Base-by-base conservation (phyloP, 2,797 vertebrate genomes). In the Acrossocheilus wenchowensis region DNA sequence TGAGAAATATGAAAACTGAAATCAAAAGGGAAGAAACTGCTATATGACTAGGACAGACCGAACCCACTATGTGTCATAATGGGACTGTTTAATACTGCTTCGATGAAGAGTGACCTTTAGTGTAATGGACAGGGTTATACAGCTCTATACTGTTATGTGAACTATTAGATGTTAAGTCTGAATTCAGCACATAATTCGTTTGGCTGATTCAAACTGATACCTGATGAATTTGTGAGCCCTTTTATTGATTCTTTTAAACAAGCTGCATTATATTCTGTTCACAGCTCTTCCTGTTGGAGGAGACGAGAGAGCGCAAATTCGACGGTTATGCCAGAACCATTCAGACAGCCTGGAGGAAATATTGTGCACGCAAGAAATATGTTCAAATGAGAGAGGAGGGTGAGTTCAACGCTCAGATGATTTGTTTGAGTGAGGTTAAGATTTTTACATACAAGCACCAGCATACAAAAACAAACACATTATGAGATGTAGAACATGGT, bases 311-410 rank as follows among this genome's bases (percentile, higher is more conserved):
- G 39, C 96, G 98, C 21, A 99, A 99, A 92, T 99, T 98, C 6
- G 98, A 99, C 4, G 96, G 97, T 15, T 98, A 97, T 0, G 98
- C 98, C 80, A 95, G 98, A 72, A 95, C 97, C 78, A 99, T 99
- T 94, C 98, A 99, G 91, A 98, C 96, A 77, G 96, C 97, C 14
- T 99, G 98, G 98, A 96, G 98, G 90, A 98, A 97, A 75, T 97
- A 98, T 0, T 68, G 92, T 2, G 98, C 98, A 90, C 95, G 97
- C 85, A 99, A 99, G 94, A 98, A 97, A 92, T 98, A 98, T 0
- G 98, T 98, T 78, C 97, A 99, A 91, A 99, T 99, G 98, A 97
- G 98, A 92, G 98, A 99, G 92, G 96, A 99, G 95, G 98, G 98
- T 99, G 90, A 94, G 94, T 50, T 26, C 5, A 64, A 4, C 14